Evolutionary conservation across 2,888 invertebrate species (phyloP).

Genomic region (Folsomia manolachei): DNA sequence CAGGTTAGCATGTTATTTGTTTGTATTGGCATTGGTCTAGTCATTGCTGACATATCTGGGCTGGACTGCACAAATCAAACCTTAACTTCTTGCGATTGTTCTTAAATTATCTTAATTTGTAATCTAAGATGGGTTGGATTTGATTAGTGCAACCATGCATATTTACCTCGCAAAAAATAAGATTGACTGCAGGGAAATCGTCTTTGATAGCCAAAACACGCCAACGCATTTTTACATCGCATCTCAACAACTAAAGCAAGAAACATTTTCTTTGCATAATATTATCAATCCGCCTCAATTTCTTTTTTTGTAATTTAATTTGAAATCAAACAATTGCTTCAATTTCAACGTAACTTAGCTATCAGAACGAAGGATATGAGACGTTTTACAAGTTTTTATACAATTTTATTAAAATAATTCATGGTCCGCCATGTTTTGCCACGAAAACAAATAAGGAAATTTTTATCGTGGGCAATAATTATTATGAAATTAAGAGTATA

Average conservation of each 20-base stretch:
- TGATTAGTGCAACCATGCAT: too few relatives aligned
- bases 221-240: conserved; percentile 4
- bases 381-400: not conserved
- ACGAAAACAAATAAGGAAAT: not conserved
- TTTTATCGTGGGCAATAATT: not conserved
- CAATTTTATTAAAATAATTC: not conserved
- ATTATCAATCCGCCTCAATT: not conserved
- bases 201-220: conserved; percentile 5
- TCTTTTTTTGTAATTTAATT: not conserved
- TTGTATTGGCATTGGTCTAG: not conserved
- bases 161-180: not conserved
- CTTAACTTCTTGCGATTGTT: not conserved
- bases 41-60: not conserved
- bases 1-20: too few relatives aligned
- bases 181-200: not conserved
- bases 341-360: too few relatives aligned
- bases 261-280: not conserved
- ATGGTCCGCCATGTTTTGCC: not conserved
- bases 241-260: too few relatives aligned
- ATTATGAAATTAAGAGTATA: not conserved
- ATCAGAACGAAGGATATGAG: too few relatives aligned
- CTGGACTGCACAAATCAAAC: conserved; percentile 2
- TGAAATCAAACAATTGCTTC: too few relatives aligned
- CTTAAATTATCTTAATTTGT: conserved; percentile 5
- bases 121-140: conserved; percentile 4